A percentile compares a stretch with the other conserved stretches of the same genome.
Conservation (phyloP, 2,113 vertebrate species). For the Oryzias melastigma region DNA sequence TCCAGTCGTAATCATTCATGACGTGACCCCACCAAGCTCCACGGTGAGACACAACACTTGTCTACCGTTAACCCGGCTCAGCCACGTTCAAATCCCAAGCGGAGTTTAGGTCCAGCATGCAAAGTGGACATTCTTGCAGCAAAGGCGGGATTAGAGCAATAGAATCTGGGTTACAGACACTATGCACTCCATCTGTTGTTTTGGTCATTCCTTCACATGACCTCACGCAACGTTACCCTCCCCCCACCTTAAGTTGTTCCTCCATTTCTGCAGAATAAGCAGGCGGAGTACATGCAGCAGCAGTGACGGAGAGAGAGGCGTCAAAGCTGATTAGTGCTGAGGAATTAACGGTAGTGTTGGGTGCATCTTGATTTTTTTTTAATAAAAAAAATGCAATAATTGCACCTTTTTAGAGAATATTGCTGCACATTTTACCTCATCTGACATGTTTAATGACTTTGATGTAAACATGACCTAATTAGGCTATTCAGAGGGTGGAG, state of each 20-base stretch:
- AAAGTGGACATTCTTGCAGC: slow-evolving; percentile 69
- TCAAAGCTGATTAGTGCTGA: background rate
- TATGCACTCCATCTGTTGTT: slow-evolving; percentile 81
- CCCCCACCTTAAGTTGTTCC: slow-evolving; percentile 35
- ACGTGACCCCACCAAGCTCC: background rate
- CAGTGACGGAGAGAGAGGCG: slow-evolving; percentile 1
- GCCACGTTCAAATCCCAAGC: slow-evolving; percentile 50
- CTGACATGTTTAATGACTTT: too few species aligned
- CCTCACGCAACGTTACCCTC: slow-evolving; percentile 30
- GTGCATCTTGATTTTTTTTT: background rate
- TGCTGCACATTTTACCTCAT: too few species aligned
- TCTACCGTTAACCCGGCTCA: slow-evolving; percentile 51
- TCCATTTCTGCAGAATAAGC: slow-evolving; percentile 39
- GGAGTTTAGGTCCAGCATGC: slow-evolving; percentile 43
- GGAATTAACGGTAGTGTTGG: background rate
- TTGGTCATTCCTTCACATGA: slow-evolving; percentile 56
- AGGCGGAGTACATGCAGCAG: slow-evolving; percentile 29
- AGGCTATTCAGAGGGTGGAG: slow-evolving; percentile 14
- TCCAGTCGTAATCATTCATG: background rate
- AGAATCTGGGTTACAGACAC: slow-evolving; percentile 79
- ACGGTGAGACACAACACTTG: slow-evolving; percentile 24
- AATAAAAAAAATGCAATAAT: too few species aligned
- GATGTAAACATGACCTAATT: slow-evolving; percentile 18
- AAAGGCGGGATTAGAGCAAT: slow-evolving; percentile 74
- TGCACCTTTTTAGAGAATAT: too few species aligned